These are phyloP conservation scores for Caenorhabditis briggsae DNA, from an alignment of 1,140 invertebrate species.

Conservation along the genomic window DNA sequence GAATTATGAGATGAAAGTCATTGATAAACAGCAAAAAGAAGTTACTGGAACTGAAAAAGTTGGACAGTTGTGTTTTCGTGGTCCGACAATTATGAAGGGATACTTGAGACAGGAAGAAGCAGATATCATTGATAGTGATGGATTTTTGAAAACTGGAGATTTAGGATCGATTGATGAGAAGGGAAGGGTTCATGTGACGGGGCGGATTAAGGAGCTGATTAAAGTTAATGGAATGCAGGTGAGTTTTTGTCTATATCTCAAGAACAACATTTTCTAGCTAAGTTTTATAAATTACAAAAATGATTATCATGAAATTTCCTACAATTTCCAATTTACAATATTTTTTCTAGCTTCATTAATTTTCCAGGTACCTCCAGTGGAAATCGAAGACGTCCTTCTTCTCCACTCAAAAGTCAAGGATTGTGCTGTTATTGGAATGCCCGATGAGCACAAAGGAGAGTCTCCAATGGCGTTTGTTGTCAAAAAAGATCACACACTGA, in stretches of 20 bases:
- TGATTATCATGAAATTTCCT: no score
- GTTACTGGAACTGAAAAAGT: not conserved
- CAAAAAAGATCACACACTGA: slow-evolving; percentile 22
- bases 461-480: slow-evolving; percentile 85
- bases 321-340: no score
- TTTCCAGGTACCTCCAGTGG: slow-evolving; percentile 82
- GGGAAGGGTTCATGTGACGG: slow-evolving; percentile 83
- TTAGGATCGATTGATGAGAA: slow-evolving; percentile 85
- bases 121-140: slow-evolving; percentile 82
- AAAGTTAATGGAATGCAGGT: slow-evolving; percentile 89
- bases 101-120: slow-evolving; percentile 85
- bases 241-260: no score
- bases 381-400: slow-evolving; percentile 86
- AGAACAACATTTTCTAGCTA: no score
- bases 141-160: slow-evolving; percentile 86
- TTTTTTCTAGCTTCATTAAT: not conserved
- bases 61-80: slow-evolving; percentile 77
- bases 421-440: slow-evolving; percentile 86
- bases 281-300: no score
- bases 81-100: slow-evolving; percentile 80
- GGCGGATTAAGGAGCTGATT: slow-evolving; percentile 89
- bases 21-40: not conserved
- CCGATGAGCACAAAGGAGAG: slow-evolving; percentile 84
- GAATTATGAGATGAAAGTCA: slow-evolving; percentile 83
- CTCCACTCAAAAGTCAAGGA: slow-evolving; percentile 84